These are phyloP conservation scores for Onychomys leucogaster DNA, from an alignment of 2,797 vertebrate species.

Conservation along the genomic window DNA sequence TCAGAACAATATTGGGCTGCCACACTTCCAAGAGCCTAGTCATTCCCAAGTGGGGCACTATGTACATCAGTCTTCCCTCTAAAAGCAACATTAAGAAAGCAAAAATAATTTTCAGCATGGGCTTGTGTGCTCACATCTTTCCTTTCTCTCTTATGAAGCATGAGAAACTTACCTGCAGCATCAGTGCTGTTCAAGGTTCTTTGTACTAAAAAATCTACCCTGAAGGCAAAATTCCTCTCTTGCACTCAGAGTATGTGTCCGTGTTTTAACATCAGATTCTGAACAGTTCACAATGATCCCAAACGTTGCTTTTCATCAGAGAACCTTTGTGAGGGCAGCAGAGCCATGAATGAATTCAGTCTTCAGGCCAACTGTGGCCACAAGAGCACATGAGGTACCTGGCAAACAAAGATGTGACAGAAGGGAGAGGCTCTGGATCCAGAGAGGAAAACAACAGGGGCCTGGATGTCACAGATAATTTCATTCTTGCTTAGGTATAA, in stretches of 20 bases:
- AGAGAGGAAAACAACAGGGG: not conserved
- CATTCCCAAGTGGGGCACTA: not conserved
- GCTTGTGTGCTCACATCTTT: not conserved
- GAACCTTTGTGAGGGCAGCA: not conserved
- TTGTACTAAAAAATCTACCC: not conserved
- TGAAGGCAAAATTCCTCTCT: not conserved
- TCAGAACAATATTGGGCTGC: not conserved
- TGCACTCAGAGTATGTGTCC: not conserved
- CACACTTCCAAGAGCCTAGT: not conserved
- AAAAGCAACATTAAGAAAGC: not conserved
- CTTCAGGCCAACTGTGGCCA: not conserved
- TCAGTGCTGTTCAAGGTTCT: not conserved
- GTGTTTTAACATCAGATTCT: not conserved
- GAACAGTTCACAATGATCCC: not conserved
- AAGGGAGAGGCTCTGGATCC: constrained; percentile 1
- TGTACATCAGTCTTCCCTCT: not conserved
- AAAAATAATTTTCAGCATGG: not conserved
- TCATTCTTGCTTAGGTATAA: constrained; percentile 54
- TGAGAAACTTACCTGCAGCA: not conserved
- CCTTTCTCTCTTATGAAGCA: not conserved
- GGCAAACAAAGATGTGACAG: constrained; percentile 5
- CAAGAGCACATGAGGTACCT: not conserved
- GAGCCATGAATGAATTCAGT: not conserved
- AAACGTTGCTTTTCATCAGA: not conserved
- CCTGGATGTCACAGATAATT: constrained; percentile 22